Conservation (phyloP, 2,113 vertebrate species). For the Acrocephalus kingi region DNA sequence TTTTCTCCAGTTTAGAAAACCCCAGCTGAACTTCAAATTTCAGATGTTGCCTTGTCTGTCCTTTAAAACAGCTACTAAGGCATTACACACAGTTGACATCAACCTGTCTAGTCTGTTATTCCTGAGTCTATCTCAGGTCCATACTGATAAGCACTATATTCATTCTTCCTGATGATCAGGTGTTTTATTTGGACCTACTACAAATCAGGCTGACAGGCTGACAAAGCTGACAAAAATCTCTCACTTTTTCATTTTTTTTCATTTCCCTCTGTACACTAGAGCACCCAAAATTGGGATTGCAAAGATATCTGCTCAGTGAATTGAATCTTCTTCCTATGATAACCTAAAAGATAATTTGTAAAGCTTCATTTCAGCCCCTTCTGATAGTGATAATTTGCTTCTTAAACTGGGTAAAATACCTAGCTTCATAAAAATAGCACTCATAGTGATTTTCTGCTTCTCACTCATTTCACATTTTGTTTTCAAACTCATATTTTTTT, state of each 20-base stretch:
- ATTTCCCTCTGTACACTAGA: neutral
- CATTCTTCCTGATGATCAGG: neutral
- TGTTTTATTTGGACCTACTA: neutral
- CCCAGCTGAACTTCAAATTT: neutral
- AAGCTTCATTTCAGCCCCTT: neutral
- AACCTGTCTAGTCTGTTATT: neutral
- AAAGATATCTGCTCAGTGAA: neutral
- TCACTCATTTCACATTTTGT: neutral
- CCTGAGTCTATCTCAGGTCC: neutral
- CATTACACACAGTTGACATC: neutral
- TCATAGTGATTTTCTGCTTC: neutral
- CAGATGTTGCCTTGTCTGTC: neutral
- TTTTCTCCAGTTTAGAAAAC: neutral
- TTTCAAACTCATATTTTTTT: constrained; percentile 26
- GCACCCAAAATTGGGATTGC: neutral
- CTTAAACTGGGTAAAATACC: constrained; percentile 46
- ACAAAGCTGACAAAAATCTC: neutral
- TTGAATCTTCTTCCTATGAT: neutral
- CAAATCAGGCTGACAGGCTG: neutral
- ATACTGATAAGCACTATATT: neutral
- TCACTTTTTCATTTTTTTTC: neutral
- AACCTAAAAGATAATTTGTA: neutral
- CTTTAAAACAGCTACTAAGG: neutral
- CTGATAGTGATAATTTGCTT: neutral
- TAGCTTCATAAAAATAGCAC: neutral